Evolutionary conservation across 2,113 vertebrate genomes (phyloP).

Genomic region (Macrotis lagotis): DNA sequence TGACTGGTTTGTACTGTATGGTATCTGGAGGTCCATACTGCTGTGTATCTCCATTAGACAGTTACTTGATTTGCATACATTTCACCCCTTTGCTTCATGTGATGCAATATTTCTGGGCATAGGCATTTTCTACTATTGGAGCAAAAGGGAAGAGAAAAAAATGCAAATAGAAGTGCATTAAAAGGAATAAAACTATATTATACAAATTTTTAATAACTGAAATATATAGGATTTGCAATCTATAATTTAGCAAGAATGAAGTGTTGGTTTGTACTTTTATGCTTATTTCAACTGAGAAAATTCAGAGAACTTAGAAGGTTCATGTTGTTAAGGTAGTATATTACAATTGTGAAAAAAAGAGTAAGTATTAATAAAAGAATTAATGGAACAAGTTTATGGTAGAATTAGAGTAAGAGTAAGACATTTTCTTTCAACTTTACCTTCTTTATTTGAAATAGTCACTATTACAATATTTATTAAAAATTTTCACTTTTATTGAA

Average conservation of each 20-base stretch:
- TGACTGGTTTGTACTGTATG: neutral
- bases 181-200: constrained; percentile 10
- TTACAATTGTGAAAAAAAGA: constrained; percentile 16
- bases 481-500: constrained; percentile 2
- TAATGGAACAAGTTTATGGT: neutral
- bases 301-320: constrained; percentile 15
- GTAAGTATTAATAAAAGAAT: constrained; percentile 1
- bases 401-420: constrained; percentile 7
- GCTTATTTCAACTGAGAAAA: constrained; percentile 18
- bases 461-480: neutral
- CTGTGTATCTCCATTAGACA: neutral
- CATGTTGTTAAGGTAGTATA: constrained; percentile 11
- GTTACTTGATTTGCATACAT: neutral
- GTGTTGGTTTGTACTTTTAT: constrained; percentile 1
- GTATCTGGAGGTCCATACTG: neutral
- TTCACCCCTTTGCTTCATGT: constrained; percentile 14
- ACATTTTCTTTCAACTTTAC: constrained; percentile 10
- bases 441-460: neutral
- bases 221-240: neutral
- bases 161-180: neutral
- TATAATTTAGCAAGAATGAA: constrained; percentile 15
- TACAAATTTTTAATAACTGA: neutral
- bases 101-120: neutral
- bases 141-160: constrained; percentile 28
- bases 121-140: constrained; percentile 4